These are phyloP conservation scores for Uloborus plumipes DNA, from an alignment of 2,888 invertebrate genomes.

Conservation along the genomic window DNA sequence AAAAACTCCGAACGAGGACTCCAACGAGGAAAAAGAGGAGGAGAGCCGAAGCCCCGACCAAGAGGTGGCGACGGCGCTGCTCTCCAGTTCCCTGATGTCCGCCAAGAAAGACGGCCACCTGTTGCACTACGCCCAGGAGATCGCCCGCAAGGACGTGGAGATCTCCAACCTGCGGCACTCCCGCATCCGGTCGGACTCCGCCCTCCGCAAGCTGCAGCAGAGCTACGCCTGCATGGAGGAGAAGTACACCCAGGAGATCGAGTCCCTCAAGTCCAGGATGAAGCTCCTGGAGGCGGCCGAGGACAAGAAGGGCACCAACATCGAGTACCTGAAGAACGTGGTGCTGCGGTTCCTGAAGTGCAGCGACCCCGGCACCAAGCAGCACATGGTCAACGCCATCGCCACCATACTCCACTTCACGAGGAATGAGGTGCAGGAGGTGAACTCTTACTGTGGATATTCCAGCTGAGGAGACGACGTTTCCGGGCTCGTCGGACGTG, in stretches of 20 bases:
- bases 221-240: conserved; percentile 71
- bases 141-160: conserved; percentile 84
- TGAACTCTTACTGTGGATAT: conserved; percentile 46
- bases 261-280: conserved; percentile 72
- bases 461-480: no score
- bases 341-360: conserved; percentile 84
- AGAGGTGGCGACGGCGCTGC: conserved; percentile 24
- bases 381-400: conserved; percentile 91
- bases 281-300: conserved; percentile 72
- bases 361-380: conserved; percentile 78
- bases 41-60: conserved; percentile 5
- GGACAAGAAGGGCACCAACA: conserved; percentile 85
- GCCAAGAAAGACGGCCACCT: conserved; percentile 71
- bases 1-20: conserved; percentile 1
- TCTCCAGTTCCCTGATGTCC: conserved; percentile 34
- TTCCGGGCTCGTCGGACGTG: no score
- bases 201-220: conserved; percentile 75
- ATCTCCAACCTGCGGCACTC: conserved; percentile 81
- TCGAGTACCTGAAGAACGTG: conserved; percentile 92
- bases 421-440: conserved; percentile 77
- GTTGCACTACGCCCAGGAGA: conserved; percentile 86
- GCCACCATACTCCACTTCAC: conserved; percentile 88
- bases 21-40: background rate
- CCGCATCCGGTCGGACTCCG: conserved; percentile 76
- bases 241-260: conserved; percentile 74